phyloP scores from a whole-genome alignment of 2,888 invertebrate species.

The Clanis bilineata region DNA sequence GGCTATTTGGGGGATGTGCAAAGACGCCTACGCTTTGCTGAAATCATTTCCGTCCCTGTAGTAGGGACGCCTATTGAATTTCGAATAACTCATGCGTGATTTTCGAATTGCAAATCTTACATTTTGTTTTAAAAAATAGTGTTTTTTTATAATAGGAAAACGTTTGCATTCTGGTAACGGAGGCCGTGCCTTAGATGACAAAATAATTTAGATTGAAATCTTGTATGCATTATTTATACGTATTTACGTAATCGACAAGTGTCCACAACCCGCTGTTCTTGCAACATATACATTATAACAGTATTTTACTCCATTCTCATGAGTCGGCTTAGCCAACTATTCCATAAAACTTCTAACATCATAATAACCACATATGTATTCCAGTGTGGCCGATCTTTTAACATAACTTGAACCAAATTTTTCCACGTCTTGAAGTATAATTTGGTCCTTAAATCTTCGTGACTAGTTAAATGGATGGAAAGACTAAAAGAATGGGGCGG shows the following conservation, averaged over 20 bases:
- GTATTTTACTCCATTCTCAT: conserved; percentile 39
- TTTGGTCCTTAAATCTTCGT: conserved; percentile 32
- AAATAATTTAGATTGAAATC: neutral
- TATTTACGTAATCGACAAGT: neutral
- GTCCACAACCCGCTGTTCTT: conserved; percentile 4
- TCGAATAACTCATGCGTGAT: too few species aligned
- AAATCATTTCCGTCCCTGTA: too few species aligned
- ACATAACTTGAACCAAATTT: conserved; percentile 25
- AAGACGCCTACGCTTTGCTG: too few species aligned
- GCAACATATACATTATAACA: conserved; percentile 8
- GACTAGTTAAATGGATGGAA: conserved; percentile 34
- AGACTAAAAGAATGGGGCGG: conserved; percentile 43
- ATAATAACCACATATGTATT: conserved; percentile 77
- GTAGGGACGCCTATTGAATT: too few species aligned
- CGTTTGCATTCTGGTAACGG: neutral
- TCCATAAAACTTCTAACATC: conserved; percentile 67
- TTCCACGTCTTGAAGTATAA: conserved; percentile 19
- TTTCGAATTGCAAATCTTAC: too few species aligned
- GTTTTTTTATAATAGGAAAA: too few species aligned
- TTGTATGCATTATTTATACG: neutral
- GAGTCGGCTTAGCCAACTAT: conserved; percentile 50
- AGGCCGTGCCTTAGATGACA: neutral
- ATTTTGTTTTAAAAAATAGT: too few species aligned
- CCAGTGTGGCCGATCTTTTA: conserved; percentile 56
- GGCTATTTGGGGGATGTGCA: too few species aligned